Evolutionary conservation across 2,888 invertebrate species (phyloP).

Genomic region (Acronicta psi): DNA sequence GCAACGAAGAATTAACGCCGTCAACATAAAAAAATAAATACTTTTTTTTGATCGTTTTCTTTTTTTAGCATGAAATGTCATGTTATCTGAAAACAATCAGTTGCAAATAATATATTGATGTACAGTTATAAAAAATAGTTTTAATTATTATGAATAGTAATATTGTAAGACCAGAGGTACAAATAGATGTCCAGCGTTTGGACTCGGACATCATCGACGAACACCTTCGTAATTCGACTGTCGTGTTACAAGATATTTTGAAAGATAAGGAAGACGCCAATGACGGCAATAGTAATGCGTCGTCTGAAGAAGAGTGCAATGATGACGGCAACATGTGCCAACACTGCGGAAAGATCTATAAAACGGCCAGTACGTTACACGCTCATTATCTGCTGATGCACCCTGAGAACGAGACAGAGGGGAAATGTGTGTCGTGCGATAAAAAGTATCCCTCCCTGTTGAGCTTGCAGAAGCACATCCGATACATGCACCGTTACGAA

Average conservation of each 20-base stretch:
- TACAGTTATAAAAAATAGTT: conserved; percentile 4
- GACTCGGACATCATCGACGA: conserved; percentile 66
- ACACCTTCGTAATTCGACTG: conserved; percentile 68
- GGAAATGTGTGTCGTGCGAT: conserved; percentile 68
- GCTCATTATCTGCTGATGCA: conserved; percentile 74
- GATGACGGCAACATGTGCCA: conserved; percentile 76
- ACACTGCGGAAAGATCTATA: conserved; percentile 78
- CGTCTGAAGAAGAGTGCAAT: conserved; percentile 19
- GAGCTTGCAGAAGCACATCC: conserved; percentile 74
- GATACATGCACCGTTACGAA: conserved; percentile 73
- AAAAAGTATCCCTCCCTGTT: conserved; percentile 74
- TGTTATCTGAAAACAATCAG: conserved; percentile 21
- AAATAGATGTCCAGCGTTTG: conserved; percentile 65
- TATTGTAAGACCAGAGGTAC: conserved; percentile 48
- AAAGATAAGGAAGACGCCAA: conserved; percentile 46
- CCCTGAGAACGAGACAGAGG: conserved; percentile 61
- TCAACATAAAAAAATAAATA: conserved; percentile 31
- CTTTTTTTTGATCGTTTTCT: conserved; percentile 31
- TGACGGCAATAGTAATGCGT: conserved; percentile 15
- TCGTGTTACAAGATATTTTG: conserved; percentile 69
- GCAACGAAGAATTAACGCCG: conserved; percentile 9
- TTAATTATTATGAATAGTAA: conserved; percentile 34
- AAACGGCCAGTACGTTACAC: conserved; percentile 67
- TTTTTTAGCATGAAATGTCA: conserved; percentile 44
- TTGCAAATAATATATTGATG: conserved; percentile 22